These are phyloP conservation scores for Sycophaga agraensis DNA, from an alignment of 1,140 invertebrate species.

Conservation along the genomic window DNA sequence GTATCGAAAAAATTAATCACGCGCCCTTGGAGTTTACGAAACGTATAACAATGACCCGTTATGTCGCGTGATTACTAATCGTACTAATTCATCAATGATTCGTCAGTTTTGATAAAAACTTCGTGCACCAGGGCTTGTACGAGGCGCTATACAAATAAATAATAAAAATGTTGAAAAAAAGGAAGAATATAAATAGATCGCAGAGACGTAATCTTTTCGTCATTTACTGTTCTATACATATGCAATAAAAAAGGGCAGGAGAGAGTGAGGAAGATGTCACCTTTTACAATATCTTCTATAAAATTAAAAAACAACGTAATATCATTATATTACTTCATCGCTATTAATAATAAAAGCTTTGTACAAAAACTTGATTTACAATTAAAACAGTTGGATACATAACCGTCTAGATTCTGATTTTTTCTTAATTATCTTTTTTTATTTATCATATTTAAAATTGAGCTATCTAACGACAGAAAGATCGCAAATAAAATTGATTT, in stretches of 20 bases:
- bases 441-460: constrained; percentile 39
- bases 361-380: constrained; percentile 58
- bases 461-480: constrained; percentile 49
- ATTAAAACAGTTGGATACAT: constrained; percentile 56
- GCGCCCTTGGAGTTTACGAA: constrained; percentile 44
- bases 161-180: constrained; percentile 38
- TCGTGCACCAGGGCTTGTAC: constrained; percentile 50
- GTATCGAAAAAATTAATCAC: constrained; percentile 38
- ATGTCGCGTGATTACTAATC: constrained; percentile 39
- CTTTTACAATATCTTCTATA: constrained; percentile 43
- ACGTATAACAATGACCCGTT: constrained; percentile 53
- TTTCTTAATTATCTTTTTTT: constrained; percentile 31
- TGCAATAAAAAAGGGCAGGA: constrained; percentile 33
- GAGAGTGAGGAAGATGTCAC: constrained; percentile 31
- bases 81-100: constrained; percentile 22
- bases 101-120: constrained; percentile 33
- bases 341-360: constrained; percentile 57
- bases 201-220: constrained; percentile 14
- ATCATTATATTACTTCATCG: constrained; percentile 54
- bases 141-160: constrained; percentile 40
- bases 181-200: constrained; percentile 33
- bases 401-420: constrained; percentile 47
- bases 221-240: constrained; percentile 23
- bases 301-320: constrained; percentile 60
- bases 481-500: constrained; percentile 37